phyloP scores from a whole-genome alignment of 2,888 invertebrate species.

The Scaptodrosophila latifasciaeformis region DNA sequence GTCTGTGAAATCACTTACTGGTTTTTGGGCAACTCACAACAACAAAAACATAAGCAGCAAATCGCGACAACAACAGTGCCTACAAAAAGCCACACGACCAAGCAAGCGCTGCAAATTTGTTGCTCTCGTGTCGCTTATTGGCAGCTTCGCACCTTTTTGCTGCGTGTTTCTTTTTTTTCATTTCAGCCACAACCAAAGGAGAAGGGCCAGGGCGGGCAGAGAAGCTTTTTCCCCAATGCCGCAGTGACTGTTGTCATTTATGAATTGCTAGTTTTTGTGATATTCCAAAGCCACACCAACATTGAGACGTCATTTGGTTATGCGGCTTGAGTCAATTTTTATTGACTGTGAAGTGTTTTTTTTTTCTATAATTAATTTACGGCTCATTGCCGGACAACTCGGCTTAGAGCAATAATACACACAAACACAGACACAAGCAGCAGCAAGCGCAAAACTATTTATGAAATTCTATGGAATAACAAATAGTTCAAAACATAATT shows the following conservation, averaged over 20 bases:
- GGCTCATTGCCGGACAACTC: neutral
- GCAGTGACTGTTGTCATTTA: conserved; percentile 5
- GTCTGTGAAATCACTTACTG: conserved; percentile 67
- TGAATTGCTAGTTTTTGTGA: too few species aligned
- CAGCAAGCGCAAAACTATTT: too few species aligned
- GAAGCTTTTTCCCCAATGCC: too few species aligned
- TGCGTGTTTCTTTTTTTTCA: conserved; percentile 13
- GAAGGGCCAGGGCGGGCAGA: neutral
- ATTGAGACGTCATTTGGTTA: conserved; percentile 53
- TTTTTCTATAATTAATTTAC: conserved; percentile 9
- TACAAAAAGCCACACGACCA: conserved; percentile 26
- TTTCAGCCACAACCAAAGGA: neutral
- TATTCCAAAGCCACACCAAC: too few species aligned
- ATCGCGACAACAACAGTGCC: conserved; percentile 22
- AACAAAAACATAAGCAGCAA: conserved; percentile 25
- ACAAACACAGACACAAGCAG: neutral
- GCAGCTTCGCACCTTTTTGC: conserved; percentile 51
- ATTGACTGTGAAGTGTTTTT: conserved; percentile 40
- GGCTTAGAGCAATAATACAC: neutral
- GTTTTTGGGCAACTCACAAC: conserved; percentile 49
- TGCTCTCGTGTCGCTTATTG: conserved; percentile 57
- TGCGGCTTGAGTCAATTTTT: conserved; percentile 28
- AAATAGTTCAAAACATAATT: too few species aligned
- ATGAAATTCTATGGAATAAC: too few species aligned
- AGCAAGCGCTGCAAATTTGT: conserved; percentile 49